Evolutionary conservation across 2,888 invertebrate species (phyloP), one percentile per base, ranked within the genome.

Genomic region (Ophion ventricosus): DNA sequence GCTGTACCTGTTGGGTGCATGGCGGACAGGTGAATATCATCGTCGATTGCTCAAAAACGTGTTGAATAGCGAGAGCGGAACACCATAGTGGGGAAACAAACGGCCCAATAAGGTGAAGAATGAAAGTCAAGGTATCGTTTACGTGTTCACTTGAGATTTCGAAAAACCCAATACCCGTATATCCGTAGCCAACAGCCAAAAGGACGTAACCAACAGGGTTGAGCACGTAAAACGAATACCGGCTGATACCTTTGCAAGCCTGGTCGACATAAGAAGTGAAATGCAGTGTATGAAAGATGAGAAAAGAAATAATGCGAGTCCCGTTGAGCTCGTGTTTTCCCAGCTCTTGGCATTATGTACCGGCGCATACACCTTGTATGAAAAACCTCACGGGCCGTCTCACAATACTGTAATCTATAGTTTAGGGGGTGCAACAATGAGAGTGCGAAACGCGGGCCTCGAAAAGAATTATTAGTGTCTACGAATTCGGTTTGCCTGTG

Each of bases 331-430:
- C 64, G 59, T 40, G 23, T 59, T 72, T 72, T 72, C 25, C 25
- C 72, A 72, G 72, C 72, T 43, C 57, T 23, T 17, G 23, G 20
- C 25, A 72, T 72, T 59, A 59, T 57, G 56, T 5, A 23, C 14
- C n/a, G 72, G 23, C 57, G 29, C 29, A 5, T 29, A 29, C 29
- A 35, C 35, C 25, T 17, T 17, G 4, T 40, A 40, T 63, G 61
- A 61, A 61, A 78, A 70, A 70, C 26, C 26, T 69, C 49, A 43
- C 43, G 14, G 29, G 43, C 43, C 35, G 35, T 56, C 10, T 49
- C 84, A 90, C 89, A 91, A 91, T 91, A 87, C 88, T 87, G 89
- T 88, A 91, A 92, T 91, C 90, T 90, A 88, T 88, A 90, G 89
- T 91, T 91, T 88, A 87, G 88, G 56, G 40, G 25, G 40, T 40